These are phyloP conservation scores for Ennomos erosarius DNA, from an alignment of 2,888 invertebrate species.

Conservation along the genomic window DNA sequence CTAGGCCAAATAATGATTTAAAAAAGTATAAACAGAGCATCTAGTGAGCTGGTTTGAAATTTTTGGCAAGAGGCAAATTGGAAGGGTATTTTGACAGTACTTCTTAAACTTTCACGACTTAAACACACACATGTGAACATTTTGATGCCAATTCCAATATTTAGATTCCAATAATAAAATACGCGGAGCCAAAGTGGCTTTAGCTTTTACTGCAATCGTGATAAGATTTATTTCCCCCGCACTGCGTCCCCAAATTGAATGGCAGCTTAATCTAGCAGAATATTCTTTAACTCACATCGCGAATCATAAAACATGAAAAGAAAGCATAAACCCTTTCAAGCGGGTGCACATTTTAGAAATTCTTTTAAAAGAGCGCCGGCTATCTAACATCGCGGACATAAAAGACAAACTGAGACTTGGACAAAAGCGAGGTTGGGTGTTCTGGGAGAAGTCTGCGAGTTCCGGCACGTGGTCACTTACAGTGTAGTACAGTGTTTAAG, in stretches of 20 bases:
- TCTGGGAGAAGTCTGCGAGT: slow-evolving; percentile 18
- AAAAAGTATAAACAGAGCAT: no score
- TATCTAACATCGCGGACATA: slow-evolving; percentile 38
- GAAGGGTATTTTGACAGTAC: no score
- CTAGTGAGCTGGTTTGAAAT: no score
- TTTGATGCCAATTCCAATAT: neutral
- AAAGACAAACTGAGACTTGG: slow-evolving; percentile 36
- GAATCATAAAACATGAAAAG: slow-evolving; percentile 43
- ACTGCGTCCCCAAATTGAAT: slow-evolving; percentile 22
- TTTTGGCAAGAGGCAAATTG: no score
- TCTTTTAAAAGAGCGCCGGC: slow-evolving; percentile 37
- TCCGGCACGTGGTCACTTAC: slow-evolving; percentile 7
- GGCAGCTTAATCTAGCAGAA: slow-evolving; percentile 32
- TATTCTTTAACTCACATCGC: slow-evolving; percentile 40
- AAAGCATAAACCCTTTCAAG: slow-evolving; percentile 41
- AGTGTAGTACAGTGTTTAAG: neutral
- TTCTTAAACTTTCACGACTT: no score
- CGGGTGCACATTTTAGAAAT: slow-evolving; percentile 43
- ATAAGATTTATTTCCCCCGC: slow-evolving; percentile 24
- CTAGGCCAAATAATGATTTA: no score
- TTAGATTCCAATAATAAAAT: slow-evolving; percentile 2
- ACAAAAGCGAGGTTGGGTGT: slow-evolving; percentile 25
- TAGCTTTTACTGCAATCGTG: slow-evolving; percentile 29
- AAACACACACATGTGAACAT: neutral
- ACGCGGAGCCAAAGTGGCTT: slow-evolving; percentile 14